Evolutionary conservation across 2,797 vertebrate genomes (phyloP).

Genomic region (Trichosurus vulpecula): DNA sequence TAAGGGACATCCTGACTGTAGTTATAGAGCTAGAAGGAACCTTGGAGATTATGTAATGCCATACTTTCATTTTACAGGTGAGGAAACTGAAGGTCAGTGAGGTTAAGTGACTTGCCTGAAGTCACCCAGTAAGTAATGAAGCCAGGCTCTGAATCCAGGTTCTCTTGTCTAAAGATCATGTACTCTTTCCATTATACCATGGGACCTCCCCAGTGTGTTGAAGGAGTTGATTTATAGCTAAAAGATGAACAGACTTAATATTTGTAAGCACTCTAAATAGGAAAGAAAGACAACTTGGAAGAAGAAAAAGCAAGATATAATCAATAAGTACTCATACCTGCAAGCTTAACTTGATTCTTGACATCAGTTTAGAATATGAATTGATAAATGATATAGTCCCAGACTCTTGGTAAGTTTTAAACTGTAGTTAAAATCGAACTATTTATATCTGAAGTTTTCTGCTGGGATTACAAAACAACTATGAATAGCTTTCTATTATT

Average conservation of each 20-base stretch:
- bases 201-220: not conserved
- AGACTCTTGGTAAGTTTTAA: constrained; percentile 32
- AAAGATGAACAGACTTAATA: not conserved
- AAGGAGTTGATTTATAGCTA: constrained; percentile 8
- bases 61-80: not conserved
- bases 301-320: not conserved
- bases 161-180: not conserved
- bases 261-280: not conserved
- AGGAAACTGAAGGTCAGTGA: not conserved
- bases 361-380: constrained; percentile 26
- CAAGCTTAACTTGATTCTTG: not conserved
- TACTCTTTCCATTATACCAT: not conserved
- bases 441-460: not conserved
- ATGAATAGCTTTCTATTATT: not conserved
- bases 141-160: not conserved
- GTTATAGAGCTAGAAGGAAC: not conserved
- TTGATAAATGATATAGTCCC: not conserved
- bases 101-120: not conserved
- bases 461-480: constrained; percentile 25
- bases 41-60: not conserved
- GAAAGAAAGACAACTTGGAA: constrained; percentile 25
- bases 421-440: not conserved
- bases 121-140: not conserved
- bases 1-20: not conserved
- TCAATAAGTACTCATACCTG: not conserved